Base-by-base conservation (phyloP, 2,888 invertebrate species). In the Cistogaster globosa region DNA sequence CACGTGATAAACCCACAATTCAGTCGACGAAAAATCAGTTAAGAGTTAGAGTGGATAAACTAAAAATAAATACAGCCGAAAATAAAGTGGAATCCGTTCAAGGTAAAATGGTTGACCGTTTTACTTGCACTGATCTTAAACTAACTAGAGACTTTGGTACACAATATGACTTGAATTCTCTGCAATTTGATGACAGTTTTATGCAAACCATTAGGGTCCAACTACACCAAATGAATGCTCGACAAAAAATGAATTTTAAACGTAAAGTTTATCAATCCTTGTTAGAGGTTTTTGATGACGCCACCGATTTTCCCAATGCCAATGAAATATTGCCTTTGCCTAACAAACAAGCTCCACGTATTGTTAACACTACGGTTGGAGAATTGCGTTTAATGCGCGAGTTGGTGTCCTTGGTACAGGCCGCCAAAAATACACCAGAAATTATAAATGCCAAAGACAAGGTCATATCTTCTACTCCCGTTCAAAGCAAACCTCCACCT, bases 211-310 rank as follows among this genome's bases (percentile, higher is more conserved):
- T 92, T n/a, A 83, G 87, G 16, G 89, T 88, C 2, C 90, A 91
- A 63, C 89, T 92, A 88, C 67, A 51, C 0, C 86, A 87, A 16
- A 92, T 92, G 91, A 92, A 92, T 79, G 42, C 87, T 0, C 89
- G 91, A 9, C 91, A 92, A 83, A 92, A 91, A 77, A 69, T 92
- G 69, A 86, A 88, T 42, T 92, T 92, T 76, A 92, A 92, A 76
- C 86, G 88, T 16, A 90, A 90, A 84, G 88, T 91, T 0, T 91
- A 88, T 16, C 84, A 88, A 11, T 86, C 89, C 0, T 45, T 92
- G 0, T 89, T 90, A 87, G 90, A 92, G 77, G 90, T 90, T 0
- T 92, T 91, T 42, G 91, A 91, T 55, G 89, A 90, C 74, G 87
- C 88, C 16, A 87, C 87, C 0, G 89, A 90, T 48, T 91, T 91